Percentiles rank a stretch among this genome's conserved stretches.
These are phyloP conservation scores for Drosophila albomicans DNA, from an alignment of 1,140 invertebrate species.

Conservation along the genomic window DNA sequence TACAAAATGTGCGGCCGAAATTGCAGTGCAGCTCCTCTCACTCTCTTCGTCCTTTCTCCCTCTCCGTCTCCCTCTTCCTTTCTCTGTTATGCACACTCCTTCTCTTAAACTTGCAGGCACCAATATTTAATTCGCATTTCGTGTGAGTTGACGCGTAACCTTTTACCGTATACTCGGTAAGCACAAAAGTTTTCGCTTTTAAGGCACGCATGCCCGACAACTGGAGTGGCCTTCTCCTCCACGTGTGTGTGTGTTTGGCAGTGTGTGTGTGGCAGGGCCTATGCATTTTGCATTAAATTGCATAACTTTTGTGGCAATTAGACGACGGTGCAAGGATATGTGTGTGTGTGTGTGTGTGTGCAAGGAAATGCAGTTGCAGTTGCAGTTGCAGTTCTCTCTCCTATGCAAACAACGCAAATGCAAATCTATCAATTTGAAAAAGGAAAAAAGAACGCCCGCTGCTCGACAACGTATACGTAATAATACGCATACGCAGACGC, in stretches of 20 bases:
- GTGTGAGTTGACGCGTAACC: constrained; percentile 81
- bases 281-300: constrained; percentile 81
- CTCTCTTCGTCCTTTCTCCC: neutral
- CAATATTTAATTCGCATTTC: constrained; percentile 78
- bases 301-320: constrained; percentile 82
- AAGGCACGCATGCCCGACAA: constrained; percentile 44
- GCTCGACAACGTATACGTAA: constrained; percentile 44
- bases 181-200: constrained; percentile 68
- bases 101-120: constrained; percentile 7
- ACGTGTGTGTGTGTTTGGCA: neutral
- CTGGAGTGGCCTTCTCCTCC: constrained; percentile 33
- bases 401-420: constrained; percentile 50
- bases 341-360: neutral
- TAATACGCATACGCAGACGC: constrained; percentile 67
- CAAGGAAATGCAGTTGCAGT: constrained; percentile 48
- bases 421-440: constrained; percentile 71
- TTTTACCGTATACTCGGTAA: constrained; percentile 63
- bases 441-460: constrained; percentile 14
- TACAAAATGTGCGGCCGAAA: constrained; percentile 56
- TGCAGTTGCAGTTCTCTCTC: neutral
- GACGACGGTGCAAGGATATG: constrained; percentile 44
- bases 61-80: neutral
- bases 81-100: constrained; percentile 2
- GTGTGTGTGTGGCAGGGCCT: constrained; percentile 5
- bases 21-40: constrained; percentile 2